Base-by-base conservation (phyloP, 2,113 vertebrate species). In the Ibidorhyncha struthersii region DNA sequence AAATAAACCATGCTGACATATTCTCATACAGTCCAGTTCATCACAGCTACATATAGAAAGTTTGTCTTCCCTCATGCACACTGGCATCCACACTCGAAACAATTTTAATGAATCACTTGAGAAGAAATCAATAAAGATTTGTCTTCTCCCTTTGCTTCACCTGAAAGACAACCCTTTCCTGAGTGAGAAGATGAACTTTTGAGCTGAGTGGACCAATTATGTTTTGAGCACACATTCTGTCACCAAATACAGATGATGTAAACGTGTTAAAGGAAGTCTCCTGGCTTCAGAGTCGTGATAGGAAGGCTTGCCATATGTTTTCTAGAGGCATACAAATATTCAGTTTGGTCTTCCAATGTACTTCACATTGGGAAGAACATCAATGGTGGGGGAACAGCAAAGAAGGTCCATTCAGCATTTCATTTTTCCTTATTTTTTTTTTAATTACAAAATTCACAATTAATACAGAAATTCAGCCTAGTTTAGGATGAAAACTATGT, bases 361-460 rank as follows among this genome's bases (percentile, higher is more conserved):
- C 9, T 73, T 84, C 32, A 53, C 10, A 29, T 30, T 43, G 27
- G 7, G 10, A 89, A 89, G 30, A 78, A 69, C 55, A 21, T 13
- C 4, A 43, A 8, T 12, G 15, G 2, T 32, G 14, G 6, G 5
- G 4, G 2, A 73, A 45, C 2, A 53, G 10, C 10, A 49, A 14
- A 86, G 52, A 53, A 71, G 3, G 4, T 61, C 10, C 76, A 36
- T 56, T 61, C 20, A 36, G 4, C 8, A 43, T 86, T 55, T 81
- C 1, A 17, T n/a, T 81, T 72, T 40, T 23, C 8, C 10, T 47
- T 59, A 2, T 34, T n/a, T 65, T 45, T n/a, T n/a, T 32, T n/a
- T 49, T 7, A 40, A 18, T 71, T 65, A 14, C 14, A 52, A 6
- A 81, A 14, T 49, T 61, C 32, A 73, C 8, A 70, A 70, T 9